These are phyloP conservation scores for Melanotaenia trifasciata DNA, from an alignment of 2,797 vertebrate genomes.

Conservation along the genomic window DNA sequence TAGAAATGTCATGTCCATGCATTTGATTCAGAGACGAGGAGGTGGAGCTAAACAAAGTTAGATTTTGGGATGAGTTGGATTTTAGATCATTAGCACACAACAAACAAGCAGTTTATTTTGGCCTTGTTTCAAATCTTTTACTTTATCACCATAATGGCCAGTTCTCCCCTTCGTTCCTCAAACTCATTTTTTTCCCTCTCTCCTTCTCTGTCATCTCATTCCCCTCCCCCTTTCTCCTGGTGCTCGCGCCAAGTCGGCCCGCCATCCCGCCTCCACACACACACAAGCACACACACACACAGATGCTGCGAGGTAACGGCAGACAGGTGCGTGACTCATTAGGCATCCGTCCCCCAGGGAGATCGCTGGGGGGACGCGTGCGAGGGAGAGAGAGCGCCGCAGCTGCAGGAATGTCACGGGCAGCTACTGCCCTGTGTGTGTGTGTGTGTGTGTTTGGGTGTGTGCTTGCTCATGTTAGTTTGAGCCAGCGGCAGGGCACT, in stretches of 20 bases:
- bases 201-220: conserved; percentile 52
- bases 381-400: conserved; percentile 81
- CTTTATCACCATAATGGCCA: conserved; percentile 73
- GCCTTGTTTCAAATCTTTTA: conserved; percentile 66
- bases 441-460: conserved; percentile 27
- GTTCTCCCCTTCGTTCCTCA: conserved; percentile 24
- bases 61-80: conserved; percentile 41
- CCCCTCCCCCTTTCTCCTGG: conserved; percentile 63
- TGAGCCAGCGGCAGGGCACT: conserved; percentile 76
- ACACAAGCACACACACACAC: conserved; percentile 56
- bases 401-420: conserved; percentile 88
- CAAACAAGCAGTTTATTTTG: conserved; percentile 67
- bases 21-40: conserved; percentile 25
- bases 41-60: conserved; percentile 34
- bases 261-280: conserved; percentile 76
- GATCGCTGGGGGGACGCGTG: conserved; percentile 82
- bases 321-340: conserved; percentile 90
- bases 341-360: conserved; percentile 87
- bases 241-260: conserved; percentile 84
- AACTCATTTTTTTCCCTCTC: conserved; percentile 29
- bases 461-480: conserved; percentile 65
- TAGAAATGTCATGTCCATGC: conserved; percentile 31
- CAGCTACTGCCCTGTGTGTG: conserved; percentile 67
- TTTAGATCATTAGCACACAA: conserved; percentile 39
- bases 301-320: conserved; percentile 83